phyloP scores from a whole-genome alignment of 1,140 invertebrate genomes.

The Bathynomus jamesi region DNA sequence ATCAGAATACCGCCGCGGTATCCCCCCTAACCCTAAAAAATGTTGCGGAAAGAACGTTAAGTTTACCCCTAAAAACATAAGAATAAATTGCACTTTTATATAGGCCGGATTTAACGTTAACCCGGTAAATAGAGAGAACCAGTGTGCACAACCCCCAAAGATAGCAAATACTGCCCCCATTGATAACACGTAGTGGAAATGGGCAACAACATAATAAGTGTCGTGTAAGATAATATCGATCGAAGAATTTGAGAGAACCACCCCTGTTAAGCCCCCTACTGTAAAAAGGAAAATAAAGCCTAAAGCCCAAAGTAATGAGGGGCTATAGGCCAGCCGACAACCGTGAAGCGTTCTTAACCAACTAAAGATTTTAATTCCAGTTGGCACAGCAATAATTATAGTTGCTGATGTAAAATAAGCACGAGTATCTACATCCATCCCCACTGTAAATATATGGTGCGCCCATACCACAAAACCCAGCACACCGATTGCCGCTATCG shows the following conservation, averaged over 20 bases:
- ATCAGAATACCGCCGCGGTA: conserved; percentile 63
- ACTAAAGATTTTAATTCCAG: conserved; percentile 57
- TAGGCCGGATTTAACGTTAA: conserved; percentile 14
- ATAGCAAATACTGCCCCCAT: conserved; percentile 45
- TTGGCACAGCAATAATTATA: conserved; percentile 56
- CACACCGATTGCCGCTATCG: no score
- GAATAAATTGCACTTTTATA: conserved; percentile 13
- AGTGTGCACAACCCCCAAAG: conserved; percentile 42
- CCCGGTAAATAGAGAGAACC: conserved; percentile 41
- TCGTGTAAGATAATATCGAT: conserved; percentile 63
- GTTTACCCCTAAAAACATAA: conserved; percentile 20
- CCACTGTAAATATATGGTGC: conserved; percentile 64
- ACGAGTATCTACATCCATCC: conserved; percentile 62
- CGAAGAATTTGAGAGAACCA: conserved; percentile 60
- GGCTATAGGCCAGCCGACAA: conserved; percentile 48
- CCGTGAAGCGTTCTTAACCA: conserved; percentile 44
- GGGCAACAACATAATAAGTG: conserved; percentile 66
- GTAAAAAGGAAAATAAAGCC: conserved; percentile 62
- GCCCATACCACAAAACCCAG: conserved; percentile 59
- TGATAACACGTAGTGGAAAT: conserved; percentile 57
- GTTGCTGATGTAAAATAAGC: conserved; percentile 64
- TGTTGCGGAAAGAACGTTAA: conserved; percentile 62
- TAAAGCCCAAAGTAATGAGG: conserved; percentile 54
- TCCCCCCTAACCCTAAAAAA: conserved; percentile 62
- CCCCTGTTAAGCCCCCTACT: conserved; percentile 45